A percentile compares a stretch with the other conserved stretches of the same genome.
These are phyloP conservation scores for Leptothorax acervorum DNA, from an alignment of 2,888 invertebrate species.

Conservation along the genomic window DNA sequence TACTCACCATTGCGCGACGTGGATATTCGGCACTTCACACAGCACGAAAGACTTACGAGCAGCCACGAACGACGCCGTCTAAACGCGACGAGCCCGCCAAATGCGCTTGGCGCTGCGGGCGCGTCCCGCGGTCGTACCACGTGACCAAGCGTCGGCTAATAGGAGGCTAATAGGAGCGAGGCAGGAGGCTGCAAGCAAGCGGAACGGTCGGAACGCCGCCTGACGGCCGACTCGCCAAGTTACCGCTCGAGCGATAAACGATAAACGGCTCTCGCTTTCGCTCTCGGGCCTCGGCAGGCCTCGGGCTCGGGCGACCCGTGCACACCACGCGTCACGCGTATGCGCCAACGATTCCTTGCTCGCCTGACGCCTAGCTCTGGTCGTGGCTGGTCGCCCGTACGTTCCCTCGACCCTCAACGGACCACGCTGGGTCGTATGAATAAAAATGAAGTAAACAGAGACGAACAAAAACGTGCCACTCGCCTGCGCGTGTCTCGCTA, in stretches of 20 bases:
- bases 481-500: neutral
- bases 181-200: neutral
- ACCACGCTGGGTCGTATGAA: neutral
- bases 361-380: neutral
- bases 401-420: neutral
- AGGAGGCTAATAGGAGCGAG: conserved; percentile 78
- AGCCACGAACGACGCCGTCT: conserved; percentile 78
- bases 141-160: conserved; percentile 83
- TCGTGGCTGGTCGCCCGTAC: neutral
- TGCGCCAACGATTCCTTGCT: neutral
- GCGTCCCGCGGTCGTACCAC: conserved; percentile 81
- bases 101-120: conserved; percentile 81
- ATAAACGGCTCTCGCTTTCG: neutral
- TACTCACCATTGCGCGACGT: conserved; percentile 86
- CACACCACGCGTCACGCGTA: neutral
- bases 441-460: conserved; percentile 32
- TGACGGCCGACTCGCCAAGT: neutral
- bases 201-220: neutral
- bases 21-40: conserved; percentile 76
- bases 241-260: neutral
- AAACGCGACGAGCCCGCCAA: conserved; percentile 84
- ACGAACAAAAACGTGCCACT: too few relatives aligned
- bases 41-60: conserved; percentile 77
- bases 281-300: too few relatives aligned
- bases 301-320: too few relatives aligned